phyloP scores from a whole-genome alignment of 2,113 vertebrate species.

The Pteruthius melanotis region DNA sequence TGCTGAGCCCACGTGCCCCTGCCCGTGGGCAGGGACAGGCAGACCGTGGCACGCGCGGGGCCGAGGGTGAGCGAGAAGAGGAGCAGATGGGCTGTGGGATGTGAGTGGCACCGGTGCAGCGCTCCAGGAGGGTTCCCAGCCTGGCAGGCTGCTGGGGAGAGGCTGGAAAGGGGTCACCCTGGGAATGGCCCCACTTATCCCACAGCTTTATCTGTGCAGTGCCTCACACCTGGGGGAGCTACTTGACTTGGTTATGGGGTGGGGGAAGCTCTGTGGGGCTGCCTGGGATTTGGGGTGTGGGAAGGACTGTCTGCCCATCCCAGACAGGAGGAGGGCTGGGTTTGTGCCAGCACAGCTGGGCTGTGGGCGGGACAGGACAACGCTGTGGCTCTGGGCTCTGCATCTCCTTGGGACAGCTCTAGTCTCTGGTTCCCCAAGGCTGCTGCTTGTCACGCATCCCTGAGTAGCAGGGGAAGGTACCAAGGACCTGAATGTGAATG shows the following conservation, averaged over 20 bases:
- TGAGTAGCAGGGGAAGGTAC: background rate
- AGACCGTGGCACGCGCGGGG: background rate
- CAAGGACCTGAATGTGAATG: background rate
- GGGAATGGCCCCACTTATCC: background rate
- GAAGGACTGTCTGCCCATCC: background rate
- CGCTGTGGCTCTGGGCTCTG: background rate
- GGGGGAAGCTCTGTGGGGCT: background rate
- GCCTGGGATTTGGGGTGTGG: background rate
- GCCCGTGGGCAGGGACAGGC: slow-evolving; percentile 29
- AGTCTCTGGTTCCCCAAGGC: background rate
- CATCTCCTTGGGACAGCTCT: background rate
- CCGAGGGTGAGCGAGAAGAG: background rate
- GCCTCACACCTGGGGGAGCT: background rate
- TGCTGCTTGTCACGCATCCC: rapidly evolving
- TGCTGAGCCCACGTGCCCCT: background rate
- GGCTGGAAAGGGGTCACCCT: background rate
- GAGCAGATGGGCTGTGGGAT: slow-evolving; percentile 46
- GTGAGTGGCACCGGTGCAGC: background rate
- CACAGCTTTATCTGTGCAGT: background rate
- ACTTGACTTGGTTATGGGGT: background rate
- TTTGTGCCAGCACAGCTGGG: background rate
- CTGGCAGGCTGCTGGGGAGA: background rate
- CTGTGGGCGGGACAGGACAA: background rate
- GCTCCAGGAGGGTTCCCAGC: background rate
- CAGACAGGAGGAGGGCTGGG: background rate